phyloP scores from a whole-genome alignment of 1,140 invertebrate species.

The Drosophila lacteicornis region DNA sequence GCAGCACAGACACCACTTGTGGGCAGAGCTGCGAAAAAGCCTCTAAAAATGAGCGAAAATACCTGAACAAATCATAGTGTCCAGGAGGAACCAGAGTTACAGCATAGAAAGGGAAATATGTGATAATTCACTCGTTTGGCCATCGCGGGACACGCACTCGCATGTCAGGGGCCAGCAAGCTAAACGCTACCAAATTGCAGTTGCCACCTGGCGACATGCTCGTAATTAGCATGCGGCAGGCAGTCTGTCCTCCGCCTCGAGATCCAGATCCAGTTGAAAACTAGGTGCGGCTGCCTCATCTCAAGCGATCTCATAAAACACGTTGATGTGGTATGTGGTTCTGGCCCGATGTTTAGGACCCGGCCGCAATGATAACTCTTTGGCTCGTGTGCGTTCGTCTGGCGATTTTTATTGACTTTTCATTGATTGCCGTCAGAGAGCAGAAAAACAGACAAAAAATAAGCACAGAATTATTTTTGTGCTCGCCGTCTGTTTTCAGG shows the following conservation, averaged over 20 bases:
- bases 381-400: conserved; percentile 52
- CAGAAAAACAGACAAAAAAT: conserved; percentile 31
- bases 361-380: conserved; percentile 52
- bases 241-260: neutral
- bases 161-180: conserved; percentile 28
- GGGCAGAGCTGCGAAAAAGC: conserved; percentile 6
- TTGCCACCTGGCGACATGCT: conserved; percentile 62
- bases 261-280: conserved; percentile 9
- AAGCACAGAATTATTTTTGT: conserved; percentile 59
- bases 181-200: conserved; percentile 27
- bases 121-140: neutral
- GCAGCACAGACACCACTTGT: neutral
- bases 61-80: neutral
- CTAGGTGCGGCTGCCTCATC: conserved; percentile 54
- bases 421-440: conserved; percentile 59
- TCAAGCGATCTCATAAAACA: conserved; percentile 72
- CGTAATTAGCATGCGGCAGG: conserved; percentile 68
- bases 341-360: conserved; percentile 26
- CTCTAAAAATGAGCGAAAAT: neutral
- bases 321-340: conserved; percentile 46
- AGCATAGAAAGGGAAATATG: neutral
- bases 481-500: conserved; percentile 52
- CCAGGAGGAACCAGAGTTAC: neutral
- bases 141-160: conserved; percentile 4
- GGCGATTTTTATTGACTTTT: conserved; percentile 72